Percentiles rank a stretch among this genome's conserved stretches.
phyloP scores from a whole-genome alignment of 2,797 vertebrate genomes.

The Anisognathus igniventris region DNA sequence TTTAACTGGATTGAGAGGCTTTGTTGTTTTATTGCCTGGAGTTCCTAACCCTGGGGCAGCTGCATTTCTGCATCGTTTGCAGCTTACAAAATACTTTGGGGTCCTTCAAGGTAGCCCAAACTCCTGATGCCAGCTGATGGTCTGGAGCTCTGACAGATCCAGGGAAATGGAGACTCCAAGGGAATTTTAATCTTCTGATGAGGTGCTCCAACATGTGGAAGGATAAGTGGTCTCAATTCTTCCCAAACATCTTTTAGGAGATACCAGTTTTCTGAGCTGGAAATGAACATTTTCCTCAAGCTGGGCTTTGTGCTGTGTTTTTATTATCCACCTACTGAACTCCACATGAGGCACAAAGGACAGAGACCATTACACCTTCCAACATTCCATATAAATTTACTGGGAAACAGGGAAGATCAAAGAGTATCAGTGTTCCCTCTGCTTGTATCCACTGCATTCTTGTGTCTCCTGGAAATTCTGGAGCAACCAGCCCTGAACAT shows the following conservation, averaged over 20 bases:
- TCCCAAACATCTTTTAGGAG: not conserved
- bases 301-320: not conserved
- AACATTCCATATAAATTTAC: not conserved
- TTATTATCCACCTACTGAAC: not conserved
- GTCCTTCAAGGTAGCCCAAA: not conserved
- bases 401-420: not conserved
- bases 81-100: not conserved
- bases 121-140: not conserved
- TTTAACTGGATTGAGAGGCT: not conserved
- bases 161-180: not conserved
- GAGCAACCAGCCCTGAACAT: not conserved
- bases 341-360: not conserved
- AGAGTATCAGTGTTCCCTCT: not conserved
- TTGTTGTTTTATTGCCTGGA: not conserved
- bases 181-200: not conserved
- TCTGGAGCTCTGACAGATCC: not conserved
- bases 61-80: not conserved
- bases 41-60: not conserved
- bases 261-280: not conserved
- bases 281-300: not conserved
- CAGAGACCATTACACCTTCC: not conserved
- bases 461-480: not conserved
- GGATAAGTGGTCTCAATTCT: fast-evolving
- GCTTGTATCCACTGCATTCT: not conserved
- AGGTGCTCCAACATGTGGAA: not conserved